A percentile compares a stretch with the other conserved stretches of the same genome.
Conservation (phyloP, 2,888 invertebrate species). For the Tenodera sinensis region DNA sequence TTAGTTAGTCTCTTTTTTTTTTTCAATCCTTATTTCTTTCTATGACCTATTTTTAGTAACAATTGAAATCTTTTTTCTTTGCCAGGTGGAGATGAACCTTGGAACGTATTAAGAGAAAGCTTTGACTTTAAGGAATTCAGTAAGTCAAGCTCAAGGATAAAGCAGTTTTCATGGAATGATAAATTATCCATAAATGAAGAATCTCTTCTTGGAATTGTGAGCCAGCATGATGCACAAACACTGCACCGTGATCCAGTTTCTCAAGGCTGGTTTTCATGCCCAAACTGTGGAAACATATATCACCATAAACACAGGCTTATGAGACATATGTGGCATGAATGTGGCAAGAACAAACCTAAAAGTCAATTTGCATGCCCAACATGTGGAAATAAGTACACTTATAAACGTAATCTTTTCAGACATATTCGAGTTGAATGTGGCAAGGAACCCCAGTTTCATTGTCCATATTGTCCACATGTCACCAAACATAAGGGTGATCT, state of each 20-base stretch:
- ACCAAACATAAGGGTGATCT: constrained; percentile 17
- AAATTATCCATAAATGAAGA: background rate
- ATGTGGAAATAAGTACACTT: constrained; percentile 34
- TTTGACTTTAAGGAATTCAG: background rate
- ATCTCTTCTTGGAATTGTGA: background rate
- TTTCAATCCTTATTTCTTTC: background rate
- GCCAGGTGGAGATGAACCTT: background rate
- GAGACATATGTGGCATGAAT: constrained; percentile 37
- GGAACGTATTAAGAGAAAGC: background rate
- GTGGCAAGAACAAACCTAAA: constrained; percentile 33
- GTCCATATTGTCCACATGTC: constrained; percentile 35
- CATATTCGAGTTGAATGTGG: constrained; percentile 39
- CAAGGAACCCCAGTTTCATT: constrained; percentile 38
- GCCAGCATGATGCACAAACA: background rate
- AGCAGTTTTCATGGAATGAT: background rate
- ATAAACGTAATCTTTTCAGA: constrained; percentile 28
- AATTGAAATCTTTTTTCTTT: background rate
- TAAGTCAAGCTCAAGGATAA: background rate
- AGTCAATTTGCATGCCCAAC: constrained; percentile 30
- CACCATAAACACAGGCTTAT: constrained; percentile 30
- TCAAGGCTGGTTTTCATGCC: constrained; percentile 28
- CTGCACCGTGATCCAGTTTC: background rate
- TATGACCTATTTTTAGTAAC: background rate
- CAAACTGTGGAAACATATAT: constrained; percentile 33
- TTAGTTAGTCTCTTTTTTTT: background rate